phyloP scores from a whole-genome alignment of 1,140 invertebrate genomes.

The Epicauta chinensis region DNA sequence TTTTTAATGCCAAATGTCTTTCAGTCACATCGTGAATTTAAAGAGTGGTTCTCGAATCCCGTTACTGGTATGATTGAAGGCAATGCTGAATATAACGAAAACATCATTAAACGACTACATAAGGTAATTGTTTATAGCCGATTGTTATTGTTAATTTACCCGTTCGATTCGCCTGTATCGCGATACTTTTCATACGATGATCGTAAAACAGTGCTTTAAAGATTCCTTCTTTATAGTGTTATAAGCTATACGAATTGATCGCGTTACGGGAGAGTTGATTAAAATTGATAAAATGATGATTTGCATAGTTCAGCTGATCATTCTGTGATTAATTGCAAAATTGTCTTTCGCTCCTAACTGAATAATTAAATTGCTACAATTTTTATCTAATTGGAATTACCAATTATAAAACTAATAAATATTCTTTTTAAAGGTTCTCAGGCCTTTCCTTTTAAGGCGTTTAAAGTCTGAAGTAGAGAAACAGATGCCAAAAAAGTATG shows the following conservation, averaged over 20 bases:
- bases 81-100: slow-evolving; percentile 89
- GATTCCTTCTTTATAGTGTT: too few species aligned
- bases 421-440: slow-evolving; percentile 65
- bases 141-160: neutral
- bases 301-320: slow-evolving; percentile 4
- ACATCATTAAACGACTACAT: slow-evolving; percentile 89
- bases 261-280: too few species aligned
- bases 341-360: too few species aligned
- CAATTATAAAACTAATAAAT: neutral
- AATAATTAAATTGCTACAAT: slow-evolving; percentile 3
- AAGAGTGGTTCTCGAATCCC: slow-evolving; percentile 99
- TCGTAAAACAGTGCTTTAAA: too few species aligned
- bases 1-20: slow-evolving; percentile 99
- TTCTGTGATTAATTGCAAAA: too few species aligned
- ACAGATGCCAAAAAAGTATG: slow-evolving; percentile 98
- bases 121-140: slow-evolving; percentile 58
- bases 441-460: slow-evolving; percentile 93
- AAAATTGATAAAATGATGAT: slow-evolving; percentile 9
- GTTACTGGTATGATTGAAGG: slow-evolving; percentile 98
- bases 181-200: too few species aligned
- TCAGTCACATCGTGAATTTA: slow-evolving; percentile 94
- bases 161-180: too few species aligned
- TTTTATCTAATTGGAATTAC: neutral
- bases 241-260: too few species aligned
- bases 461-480: slow-evolving; percentile 98